Evolutionary conservation across 1,140 invertebrate genomes (phyloP), one percentile per base, ranked within the genome.

Genomic region (Heliconius nattereri): DNA sequence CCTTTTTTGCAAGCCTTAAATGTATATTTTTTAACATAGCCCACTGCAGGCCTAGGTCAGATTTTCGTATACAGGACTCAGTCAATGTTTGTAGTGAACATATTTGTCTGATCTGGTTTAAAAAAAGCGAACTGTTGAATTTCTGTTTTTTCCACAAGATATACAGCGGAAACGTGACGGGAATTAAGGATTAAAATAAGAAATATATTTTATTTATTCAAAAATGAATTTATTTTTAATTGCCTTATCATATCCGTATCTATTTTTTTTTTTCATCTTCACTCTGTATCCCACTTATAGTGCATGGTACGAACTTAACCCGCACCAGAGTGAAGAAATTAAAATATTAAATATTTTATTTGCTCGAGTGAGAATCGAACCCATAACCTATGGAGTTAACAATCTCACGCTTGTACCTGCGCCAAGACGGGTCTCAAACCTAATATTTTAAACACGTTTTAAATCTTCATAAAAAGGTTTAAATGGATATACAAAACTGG

Each of bases 381-480:
- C 37, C 9, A 40, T 9, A 11, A 11, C 37, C 37, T 9, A 9
- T 40, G 37, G 37, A 2, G 8, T 40, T 40, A n/a, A 35, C 35
- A 35, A 7, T 35, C 35, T 6, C 7, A 35, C 35, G n/a, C 7
- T 35, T 35, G 37, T 45, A 45, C 40, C 40, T 45, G 40, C 40
- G 40, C 40, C 13, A 45, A 11, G 13, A 45, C 40, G 40, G 3
- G 13, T 2, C 40, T 45, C 40, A 45, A 5, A 13, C n/a, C 54
- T 52, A 7, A 52, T 52, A 52, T 52, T 60, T n/a, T 11, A 60
- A 60, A 26, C n/a, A 23, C n/a, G n/a, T 23, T 60, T 60, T 26
- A 60, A 60, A 66, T 66, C 60, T 66, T 6, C 40, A 45, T 76
- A 70, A 79, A 81, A 81, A 79, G 77, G 78, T 84, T 79, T 66